phyloP scores from a whole-genome alignment of 2,113 vertebrate species.

The Hemiscyllium ocellatum region DNA sequence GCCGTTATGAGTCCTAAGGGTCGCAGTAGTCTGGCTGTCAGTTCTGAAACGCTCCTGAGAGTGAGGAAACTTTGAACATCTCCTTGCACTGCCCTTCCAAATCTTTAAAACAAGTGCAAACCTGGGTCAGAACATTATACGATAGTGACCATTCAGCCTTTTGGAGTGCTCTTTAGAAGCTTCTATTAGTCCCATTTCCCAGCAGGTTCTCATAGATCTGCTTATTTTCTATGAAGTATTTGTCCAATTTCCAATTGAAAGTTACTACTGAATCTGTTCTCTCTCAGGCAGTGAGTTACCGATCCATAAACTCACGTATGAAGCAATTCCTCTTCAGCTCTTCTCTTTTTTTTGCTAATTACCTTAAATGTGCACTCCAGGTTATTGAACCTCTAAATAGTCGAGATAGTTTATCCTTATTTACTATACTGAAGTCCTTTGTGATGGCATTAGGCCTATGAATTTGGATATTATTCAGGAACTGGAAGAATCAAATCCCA shows the following conservation, averaged over 20 bases:
- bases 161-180: not conserved
- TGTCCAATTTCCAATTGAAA: not conserved
- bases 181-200: not conserved
- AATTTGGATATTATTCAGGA: not conserved
- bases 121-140: not conserved
- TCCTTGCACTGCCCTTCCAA: not conserved
- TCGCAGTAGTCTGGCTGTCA: no score
- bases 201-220: not conserved
- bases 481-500: not conserved
- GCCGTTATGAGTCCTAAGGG: no score
- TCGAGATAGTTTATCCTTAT: not conserved
- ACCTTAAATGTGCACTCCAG: not conserved
- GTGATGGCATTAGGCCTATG: not conserved
- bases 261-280: not conserved
- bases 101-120: not conserved
- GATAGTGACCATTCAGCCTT: not conserved
- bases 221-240: not conserved
- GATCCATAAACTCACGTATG: not conserved
- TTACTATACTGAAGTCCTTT: not conserved
- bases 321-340: not conserved
- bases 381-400: not conserved
- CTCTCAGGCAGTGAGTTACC: not conserved
- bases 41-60: no score
- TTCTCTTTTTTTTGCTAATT: not conserved
- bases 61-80: not conserved